A percentile compares a stretch with the other conserved stretches of the same genome.
Evolutionary conservation across 2,888 invertebrate species (phyloP).

Genomic region (Heliconius cydno): DNA sequence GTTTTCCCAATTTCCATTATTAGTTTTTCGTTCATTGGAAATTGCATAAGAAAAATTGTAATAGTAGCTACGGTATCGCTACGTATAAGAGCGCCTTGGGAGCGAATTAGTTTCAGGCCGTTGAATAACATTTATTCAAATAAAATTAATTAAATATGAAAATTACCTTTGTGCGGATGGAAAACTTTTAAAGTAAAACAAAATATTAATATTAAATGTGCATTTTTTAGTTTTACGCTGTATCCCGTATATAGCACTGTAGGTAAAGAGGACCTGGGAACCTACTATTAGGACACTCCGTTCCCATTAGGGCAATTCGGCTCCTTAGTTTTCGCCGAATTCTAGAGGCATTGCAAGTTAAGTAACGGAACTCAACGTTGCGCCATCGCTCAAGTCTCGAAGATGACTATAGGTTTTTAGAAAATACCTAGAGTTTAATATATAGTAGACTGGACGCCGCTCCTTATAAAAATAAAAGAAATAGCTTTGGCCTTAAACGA

Average conservation of each 20-base stretch:
- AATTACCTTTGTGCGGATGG: background rate
- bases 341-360: no score
- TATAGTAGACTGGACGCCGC: background rate
- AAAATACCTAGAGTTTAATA: background rate
- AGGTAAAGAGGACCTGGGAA: no score
- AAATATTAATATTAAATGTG: no score
- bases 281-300: no score
- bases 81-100: background rate
- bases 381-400: no score
- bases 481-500: background rate
- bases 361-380: no score
- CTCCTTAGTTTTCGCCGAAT: no score
- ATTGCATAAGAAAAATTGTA: background rate
- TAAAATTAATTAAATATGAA: background rate
- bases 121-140: background rate
- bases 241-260: no score
- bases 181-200: background rate
- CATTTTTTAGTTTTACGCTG: no score
- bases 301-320: no score
- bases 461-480: background rate
- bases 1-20: slow-evolving; percentile 9
- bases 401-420: background rate
- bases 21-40: background rate
- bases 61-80: background rate
- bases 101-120: background rate